Conservation (phyloP, 2,888 invertebrate species). For the Pollenia griseotomentosa region DNA sequence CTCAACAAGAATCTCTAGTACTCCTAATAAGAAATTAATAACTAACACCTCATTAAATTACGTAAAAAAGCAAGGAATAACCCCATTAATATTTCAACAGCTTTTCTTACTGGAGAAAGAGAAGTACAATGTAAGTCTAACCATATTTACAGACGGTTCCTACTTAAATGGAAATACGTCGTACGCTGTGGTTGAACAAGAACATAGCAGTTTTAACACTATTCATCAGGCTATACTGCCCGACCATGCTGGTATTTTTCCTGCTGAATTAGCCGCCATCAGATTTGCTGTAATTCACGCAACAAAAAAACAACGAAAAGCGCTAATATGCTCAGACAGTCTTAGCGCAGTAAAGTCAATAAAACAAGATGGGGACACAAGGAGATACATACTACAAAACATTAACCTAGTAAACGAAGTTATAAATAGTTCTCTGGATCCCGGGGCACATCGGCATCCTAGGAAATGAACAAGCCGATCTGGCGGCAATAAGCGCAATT, state of each 20-base stretch:
- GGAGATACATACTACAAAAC: not conserved
- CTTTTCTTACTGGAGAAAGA: not conserved
- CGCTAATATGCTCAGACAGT: not conserved
- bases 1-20: too few relatives aligned
- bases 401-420: not conserved
- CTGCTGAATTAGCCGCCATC: slow-evolving; percentile 6
- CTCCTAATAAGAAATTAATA: too few relatives aligned
- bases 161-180: slow-evolving; percentile 3
- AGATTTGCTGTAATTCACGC: not conserved
- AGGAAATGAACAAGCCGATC: too few relatives aligned
- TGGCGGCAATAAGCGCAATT: too few relatives aligned
- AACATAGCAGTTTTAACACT: not conserved
- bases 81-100: not conserved
- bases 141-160: not conserved
- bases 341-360: slow-evolving; percentile 8
- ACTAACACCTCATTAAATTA: too few relatives aligned
- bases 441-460: not conserved
- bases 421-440: not conserved
- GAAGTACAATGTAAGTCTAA: not conserved
- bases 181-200: not conserved
- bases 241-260: not conserved
- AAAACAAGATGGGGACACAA: not conserved
- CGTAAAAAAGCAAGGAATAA: not conserved
- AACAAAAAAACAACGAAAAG: not conserved
- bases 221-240: too few relatives aligned